phyloP scores from a whole-genome alignment of 2,113 vertebrate genomes.

The Tapirus terrestris region DNA sequence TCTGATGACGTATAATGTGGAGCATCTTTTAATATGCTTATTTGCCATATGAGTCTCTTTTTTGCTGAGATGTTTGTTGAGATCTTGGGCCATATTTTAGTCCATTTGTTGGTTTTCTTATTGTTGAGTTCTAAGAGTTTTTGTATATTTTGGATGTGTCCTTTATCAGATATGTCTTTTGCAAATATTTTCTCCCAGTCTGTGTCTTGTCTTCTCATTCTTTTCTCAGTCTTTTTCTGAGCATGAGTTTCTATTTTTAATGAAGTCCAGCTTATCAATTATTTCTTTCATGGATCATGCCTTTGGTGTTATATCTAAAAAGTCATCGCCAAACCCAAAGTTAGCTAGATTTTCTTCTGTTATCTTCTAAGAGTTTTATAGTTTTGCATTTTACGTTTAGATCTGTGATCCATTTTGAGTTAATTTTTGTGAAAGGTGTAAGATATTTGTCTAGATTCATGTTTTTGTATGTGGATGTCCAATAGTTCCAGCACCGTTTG shows the following conservation, averaged over 20 bases:
- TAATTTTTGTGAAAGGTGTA: background rate
- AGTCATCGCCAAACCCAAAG: background rate
- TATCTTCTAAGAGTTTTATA: background rate
- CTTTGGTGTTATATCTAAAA: background rate
- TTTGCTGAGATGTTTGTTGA: background rate
- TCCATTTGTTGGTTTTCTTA: background rate
- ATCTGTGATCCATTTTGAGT: background rate
- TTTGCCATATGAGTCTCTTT: background rate
- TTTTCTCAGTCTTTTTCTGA: background rate
- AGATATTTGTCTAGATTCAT: background rate
- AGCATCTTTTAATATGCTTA: background rate
- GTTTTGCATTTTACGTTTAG: background rate
- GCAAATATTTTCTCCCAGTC: background rate
- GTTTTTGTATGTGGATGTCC: background rate
- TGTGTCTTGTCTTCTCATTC: background rate
- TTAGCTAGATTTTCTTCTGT: background rate
- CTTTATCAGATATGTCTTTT: background rate
- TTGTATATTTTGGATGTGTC: background rate
- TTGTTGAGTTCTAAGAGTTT: background rate
- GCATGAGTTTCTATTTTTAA: background rate
- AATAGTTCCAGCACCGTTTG: background rate
- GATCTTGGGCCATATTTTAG: background rate
- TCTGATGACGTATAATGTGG: background rate
- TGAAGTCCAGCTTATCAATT: background rate
- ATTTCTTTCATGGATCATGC: background rate